A percentile compares a stretch with the other conserved stretches of the same genome.
Evolutionary conservation across 2,797 vertebrate genomes (phyloP).

Genomic region (Tenualosa thibaudeaui): DNA sequence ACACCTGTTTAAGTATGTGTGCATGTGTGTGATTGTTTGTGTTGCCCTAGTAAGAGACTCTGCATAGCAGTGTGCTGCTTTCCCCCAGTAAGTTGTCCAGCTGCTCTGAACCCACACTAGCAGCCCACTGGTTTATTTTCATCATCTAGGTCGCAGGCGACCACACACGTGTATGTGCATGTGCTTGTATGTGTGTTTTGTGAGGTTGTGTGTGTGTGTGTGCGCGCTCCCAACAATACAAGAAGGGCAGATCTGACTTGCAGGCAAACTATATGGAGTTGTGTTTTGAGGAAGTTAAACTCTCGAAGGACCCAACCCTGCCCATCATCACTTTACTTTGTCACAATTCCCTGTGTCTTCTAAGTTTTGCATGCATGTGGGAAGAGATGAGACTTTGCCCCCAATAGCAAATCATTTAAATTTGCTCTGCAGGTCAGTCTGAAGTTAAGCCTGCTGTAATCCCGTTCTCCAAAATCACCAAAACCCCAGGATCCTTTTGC

Average conservation of each 20-base stretch:
- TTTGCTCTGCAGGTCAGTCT: too few relatives aligned
- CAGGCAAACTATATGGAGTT: conserved; percentile 25
- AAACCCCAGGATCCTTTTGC: too few relatives aligned
- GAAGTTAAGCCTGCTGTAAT: too few relatives aligned
- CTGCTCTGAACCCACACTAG: conserved; percentile 51
- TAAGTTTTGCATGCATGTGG: not conserved
- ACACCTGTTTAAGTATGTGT: not conserved
- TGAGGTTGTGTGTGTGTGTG: conserved; percentile 42
- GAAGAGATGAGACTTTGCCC: not conserved
- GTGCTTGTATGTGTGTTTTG: conserved; percentile 49
- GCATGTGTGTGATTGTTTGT: not conserved
- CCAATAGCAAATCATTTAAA: too few relatives aligned
- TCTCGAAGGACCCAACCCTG: not conserved
- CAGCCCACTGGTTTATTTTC: conserved; percentile 73
- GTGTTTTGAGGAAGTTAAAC: not conserved
- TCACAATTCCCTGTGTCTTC: not conserved
- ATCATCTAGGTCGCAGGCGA: conserved; percentile 73
- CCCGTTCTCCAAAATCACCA: too few relatives aligned
- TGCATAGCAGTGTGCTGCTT: conserved; percentile 41
- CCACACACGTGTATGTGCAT: conserved; percentile 48
- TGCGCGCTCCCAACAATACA: conserved; percentile 58
- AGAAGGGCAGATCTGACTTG: conserved; percentile 66
- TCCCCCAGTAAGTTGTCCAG: conserved; percentile 53
- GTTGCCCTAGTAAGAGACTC: conserved; percentile 24
- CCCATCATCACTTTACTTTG: not conserved